phyloP scores from a whole-genome alignment of 2,797 vertebrate species.

The Macroramphosus scolopax region DNA sequence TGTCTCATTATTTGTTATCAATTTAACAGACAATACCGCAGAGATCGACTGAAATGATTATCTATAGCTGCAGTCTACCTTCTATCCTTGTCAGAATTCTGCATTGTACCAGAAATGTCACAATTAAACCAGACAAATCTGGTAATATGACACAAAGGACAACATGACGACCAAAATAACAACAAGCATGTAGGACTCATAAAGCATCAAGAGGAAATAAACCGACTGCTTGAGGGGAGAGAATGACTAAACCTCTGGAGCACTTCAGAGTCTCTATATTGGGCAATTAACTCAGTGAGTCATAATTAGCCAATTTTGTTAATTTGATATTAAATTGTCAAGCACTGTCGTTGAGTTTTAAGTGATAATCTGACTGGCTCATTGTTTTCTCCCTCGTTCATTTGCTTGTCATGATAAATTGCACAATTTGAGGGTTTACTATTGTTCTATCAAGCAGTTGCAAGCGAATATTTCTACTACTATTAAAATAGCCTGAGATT shows the following conservation, averaged over 20 bases:
- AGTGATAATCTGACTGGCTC: slow-evolving; percentile 81
- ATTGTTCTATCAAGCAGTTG: slow-evolving; percentile 65
- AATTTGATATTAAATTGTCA: slow-evolving; percentile 85
- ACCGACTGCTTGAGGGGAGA: slow-evolving; percentile 75
- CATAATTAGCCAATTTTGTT: slow-evolving; percentile 86
- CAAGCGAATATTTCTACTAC: slow-evolving; percentile 53
- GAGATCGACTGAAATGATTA: slow-evolving; percentile 9
- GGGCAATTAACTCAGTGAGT: slow-evolving; percentile 81
- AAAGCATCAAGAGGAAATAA: slow-evolving; percentile 71
- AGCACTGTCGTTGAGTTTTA: slow-evolving; percentile 81
- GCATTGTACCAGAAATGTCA: slow-evolving; percentile 8
- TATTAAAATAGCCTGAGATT: slow-evolving; percentile 53
- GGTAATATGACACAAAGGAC: slow-evolving; percentile 16
- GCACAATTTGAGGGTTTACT: slow-evolving; percentile 75
- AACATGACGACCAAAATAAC: slow-evolving; percentile 50
- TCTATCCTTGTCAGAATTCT: not conserved
- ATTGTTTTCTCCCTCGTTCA: slow-evolving; percentile 76
- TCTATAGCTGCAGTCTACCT: not conserved
- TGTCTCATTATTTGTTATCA: slow-evolving; percentile 3
- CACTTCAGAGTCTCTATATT: slow-evolving; percentile 82
- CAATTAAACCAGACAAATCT: slow-evolving; percentile 3
- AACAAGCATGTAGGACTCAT: slow-evolving; percentile 58
- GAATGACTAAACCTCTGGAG: slow-evolving; percentile 77
- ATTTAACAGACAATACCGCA: slow-evolving; percentile 5
- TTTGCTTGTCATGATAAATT: slow-evolving; percentile 78